Evolutionary conservation across 2,113 vertebrate genomes (phyloP).

Genomic region (Dermatemys mawii): DNA sequence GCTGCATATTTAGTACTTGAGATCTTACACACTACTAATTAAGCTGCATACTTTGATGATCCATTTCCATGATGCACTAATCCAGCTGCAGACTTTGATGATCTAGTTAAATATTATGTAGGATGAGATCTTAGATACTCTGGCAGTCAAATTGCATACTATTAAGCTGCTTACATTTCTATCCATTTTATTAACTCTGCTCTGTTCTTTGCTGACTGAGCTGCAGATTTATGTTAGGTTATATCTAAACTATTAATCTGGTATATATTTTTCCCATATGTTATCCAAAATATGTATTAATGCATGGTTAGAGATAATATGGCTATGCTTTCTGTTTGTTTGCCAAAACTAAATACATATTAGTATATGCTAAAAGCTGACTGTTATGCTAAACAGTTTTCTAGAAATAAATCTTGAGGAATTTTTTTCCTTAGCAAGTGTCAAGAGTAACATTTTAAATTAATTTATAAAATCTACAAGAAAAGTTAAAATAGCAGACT

Average conservation of each 20-base stretch:
- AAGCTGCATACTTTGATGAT: not conserved
- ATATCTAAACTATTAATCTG: not conserved
- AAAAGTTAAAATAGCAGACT: not conserved
- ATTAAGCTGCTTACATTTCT: slow-evolving; percentile 15
- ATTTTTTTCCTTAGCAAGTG: not conserved
- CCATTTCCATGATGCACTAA: slow-evolving; percentile 6
- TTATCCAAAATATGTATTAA: not conserved
- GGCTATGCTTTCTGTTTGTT: not conserved
- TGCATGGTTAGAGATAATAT: not conserved
- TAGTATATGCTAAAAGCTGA: slow-evolving; percentile 6
- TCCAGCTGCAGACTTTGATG: slow-evolving; percentile 9
- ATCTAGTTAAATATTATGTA: slow-evolving; percentile 31
- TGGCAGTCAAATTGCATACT: slow-evolving; percentile 28
- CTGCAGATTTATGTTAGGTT: not conserved
- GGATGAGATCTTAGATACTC: slow-evolving; percentile 19
- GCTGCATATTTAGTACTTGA: not conserved
- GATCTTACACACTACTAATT: not conserved
- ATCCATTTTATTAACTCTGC: not conserved
- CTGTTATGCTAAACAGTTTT: slow-evolving; percentile 4
- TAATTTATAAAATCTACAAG: not conserved
- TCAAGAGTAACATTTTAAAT: not conserved
- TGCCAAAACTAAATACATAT: not conserved
- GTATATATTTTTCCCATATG: slow-evolving; percentile 13
- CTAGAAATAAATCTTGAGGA: slow-evolving; percentile 48
- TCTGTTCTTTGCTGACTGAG: not conserved